Evolutionary conservation across 2,888 invertebrate genomes (phyloP), one percentile per base, ranked within the genome.

Genomic region (Ornithoptera alexandrae): DNA sequence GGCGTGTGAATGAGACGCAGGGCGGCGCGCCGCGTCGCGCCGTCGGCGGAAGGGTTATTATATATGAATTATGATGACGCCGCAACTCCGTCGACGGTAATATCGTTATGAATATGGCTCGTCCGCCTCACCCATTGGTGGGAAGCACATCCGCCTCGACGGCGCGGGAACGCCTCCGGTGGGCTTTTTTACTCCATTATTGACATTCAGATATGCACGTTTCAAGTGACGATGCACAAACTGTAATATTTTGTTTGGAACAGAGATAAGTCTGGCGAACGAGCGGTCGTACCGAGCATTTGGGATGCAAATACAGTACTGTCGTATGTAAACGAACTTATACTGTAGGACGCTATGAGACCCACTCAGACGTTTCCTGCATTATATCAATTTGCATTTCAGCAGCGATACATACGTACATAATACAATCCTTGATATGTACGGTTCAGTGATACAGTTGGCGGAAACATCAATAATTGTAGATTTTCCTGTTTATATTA

Each of bases 51-150:
- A 92, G 93, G 93, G 93, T 93, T 93, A 92, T 92, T 92, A 92
- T 92, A 80, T 92, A 93, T 93, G 93, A 93, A 90, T 93, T 93
- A 93, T 93, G 92, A 93, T 86, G 91, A 90, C 89, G 89, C 87
- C 86, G 90, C 85, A 79, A 82, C 88, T 85, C 86, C 88, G 90
- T 79, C 90, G 88, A 84, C 91, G 86, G 92, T 92, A 93, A 93
- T 92, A 93, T 89, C 90, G 90, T 92, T 93, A 93, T 93, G 93
- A 93, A 93, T 93, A 93, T 93, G 89, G 90, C 83, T 84, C 82
- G 88, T 81, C 85, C 87, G 78, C 87, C 78, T 85, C 91, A 85
- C 90, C 86, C 86, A 93, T 93, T 93, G 93, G 93, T 82, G 86
- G 92, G 84, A 84, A 86, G 87, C 83, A 89, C 86, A 88, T 88